Conservation (phyloP, 2,888 invertebrate species). For the Acrobasis repandana region DNA sequence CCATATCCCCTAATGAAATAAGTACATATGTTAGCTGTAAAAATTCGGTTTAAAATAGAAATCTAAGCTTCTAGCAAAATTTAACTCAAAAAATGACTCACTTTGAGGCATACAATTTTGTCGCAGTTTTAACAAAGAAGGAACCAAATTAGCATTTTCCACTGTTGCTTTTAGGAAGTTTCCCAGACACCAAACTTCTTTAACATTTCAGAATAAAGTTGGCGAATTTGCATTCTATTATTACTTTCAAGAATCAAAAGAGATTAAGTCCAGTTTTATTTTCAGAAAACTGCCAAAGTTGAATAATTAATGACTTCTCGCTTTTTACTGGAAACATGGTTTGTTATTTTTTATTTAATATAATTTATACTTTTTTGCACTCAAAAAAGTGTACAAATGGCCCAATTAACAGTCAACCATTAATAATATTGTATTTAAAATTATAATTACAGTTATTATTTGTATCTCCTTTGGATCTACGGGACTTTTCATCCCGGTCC, state of each 20-base stretch:
- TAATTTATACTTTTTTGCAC: no score
- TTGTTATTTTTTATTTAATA: background rate
- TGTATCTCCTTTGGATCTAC: no score
- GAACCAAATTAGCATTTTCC: slow-evolving; percentile 16
- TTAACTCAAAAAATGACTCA: background rate
- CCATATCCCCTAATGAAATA: no score
- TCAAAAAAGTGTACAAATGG: no score
- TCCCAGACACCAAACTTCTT: slow-evolving; percentile 7
- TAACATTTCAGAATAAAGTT: slow-evolving; percentile 16
- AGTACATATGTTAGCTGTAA: background rate
- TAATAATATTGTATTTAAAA: no score
- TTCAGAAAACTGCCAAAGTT: slow-evolving; percentile 16
- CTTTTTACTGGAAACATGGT: slow-evolving; percentile 1
- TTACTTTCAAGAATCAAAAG: slow-evolving; percentile 14
- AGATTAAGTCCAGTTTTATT: slow-evolving; percentile 8
- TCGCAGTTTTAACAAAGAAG: slow-evolving; percentile 12
- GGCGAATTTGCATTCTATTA: slow-evolving; percentile 13
- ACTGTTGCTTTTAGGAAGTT: slow-evolving; percentile 17
- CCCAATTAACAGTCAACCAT: no score
- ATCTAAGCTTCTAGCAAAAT: background rate
- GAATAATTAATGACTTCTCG: slow-evolving; percentile 10
- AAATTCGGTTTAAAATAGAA: background rate
- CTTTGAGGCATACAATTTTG: slow-evolving; percentile 6
- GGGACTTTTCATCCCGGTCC: no score
- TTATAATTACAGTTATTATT: no score